Conservation (phyloP, 2,113 vertebrate species). For the Clarias macrocephalus region DNA sequence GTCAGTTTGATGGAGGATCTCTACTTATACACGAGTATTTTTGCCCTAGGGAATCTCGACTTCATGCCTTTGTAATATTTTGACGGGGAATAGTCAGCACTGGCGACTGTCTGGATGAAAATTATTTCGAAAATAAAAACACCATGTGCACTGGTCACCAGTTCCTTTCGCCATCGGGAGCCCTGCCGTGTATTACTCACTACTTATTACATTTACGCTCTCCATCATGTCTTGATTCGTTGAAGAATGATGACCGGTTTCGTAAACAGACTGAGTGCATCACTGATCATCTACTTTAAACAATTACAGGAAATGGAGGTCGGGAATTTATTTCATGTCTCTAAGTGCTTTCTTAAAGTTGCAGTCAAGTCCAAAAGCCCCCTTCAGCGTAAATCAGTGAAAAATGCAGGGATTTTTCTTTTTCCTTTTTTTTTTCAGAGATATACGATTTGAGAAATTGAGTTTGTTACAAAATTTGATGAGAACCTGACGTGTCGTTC, state of each 20-base stretch:
- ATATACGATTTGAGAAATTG: neutral
- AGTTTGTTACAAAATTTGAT: neutral
- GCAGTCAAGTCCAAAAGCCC: neutral
- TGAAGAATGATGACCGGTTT: conserved; percentile 1
- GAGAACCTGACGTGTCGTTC: neutral
- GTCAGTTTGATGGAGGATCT: too few species aligned
- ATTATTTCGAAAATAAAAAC: too few species aligned
- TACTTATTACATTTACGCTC: neutral
- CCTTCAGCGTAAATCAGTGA: neutral
- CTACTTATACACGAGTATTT: too few species aligned
- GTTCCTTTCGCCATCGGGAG: too few species aligned
- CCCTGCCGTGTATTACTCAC: neutral
- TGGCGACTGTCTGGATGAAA: too few species aligned
- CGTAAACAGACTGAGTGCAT: conserved; percentile 3
- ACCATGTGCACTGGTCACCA: too few species aligned
- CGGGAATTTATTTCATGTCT: neutral
- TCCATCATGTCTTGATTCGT: neutral
- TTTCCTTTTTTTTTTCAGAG: neutral
- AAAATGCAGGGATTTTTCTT: neutral
- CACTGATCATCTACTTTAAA: neutral
- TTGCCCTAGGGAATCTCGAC: too few species aligned
- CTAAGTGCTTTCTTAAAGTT: conserved; percentile 1
- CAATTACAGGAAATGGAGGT: neutral
- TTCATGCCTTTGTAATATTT: too few species aligned
- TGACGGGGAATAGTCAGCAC: too few species aligned